Evolutionary conservation across 2,113 vertebrate species (phyloP), one percentile per base, ranked within the genome.

Genomic region (Ammospiza caudacuta): DNA sequence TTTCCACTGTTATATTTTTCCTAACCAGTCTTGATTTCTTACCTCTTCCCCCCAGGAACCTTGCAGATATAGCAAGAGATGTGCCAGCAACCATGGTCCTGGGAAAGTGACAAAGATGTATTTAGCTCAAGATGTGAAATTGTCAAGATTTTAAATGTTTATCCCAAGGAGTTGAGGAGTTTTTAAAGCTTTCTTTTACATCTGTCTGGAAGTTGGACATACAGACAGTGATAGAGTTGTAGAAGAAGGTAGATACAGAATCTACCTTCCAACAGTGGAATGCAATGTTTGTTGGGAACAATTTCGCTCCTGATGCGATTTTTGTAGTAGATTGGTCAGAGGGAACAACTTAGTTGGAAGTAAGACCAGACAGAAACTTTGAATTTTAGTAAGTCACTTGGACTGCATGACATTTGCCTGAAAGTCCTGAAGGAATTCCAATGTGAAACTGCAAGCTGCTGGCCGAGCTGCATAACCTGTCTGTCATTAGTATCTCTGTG

Each of bases 351-450:
- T 33, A 64, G 29, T 31, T 55, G 61, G 37, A 84, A 81, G 23
- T 51, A 39, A 93, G 59, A 57, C 51, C 57, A 82, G 46, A 20
- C 8, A 57, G 46, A 66, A 57, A 57, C 16, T 87, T 78, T 19
- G 11, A 92, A 77, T 57, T 43, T 61, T 77, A 69, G 5, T 77
- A 93, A 81, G 61, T 82, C 86, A 66, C 31, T 64, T 54, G 31
- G 61, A 77, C 41, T 90, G 61, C 43, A 37, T 70, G 51, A 70
- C 46, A 62, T 87, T 82, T 88, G 43, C 46, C 61, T 70, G 61
- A 73, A 91, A 90, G 64, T 90, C 59, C 68, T 77, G 49, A 84
- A 92, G 64, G 82, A 90, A 92, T 94, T 92, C 7, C 39, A 66
- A 74, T 14, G 15, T 58, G 41, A 57, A 77, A 61, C 51, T 73